These are phyloP conservation scores for Seira sanloemensis DNA, from an alignment of 2,888 invertebrate genomes.

Conservation along the genomic window DNA sequence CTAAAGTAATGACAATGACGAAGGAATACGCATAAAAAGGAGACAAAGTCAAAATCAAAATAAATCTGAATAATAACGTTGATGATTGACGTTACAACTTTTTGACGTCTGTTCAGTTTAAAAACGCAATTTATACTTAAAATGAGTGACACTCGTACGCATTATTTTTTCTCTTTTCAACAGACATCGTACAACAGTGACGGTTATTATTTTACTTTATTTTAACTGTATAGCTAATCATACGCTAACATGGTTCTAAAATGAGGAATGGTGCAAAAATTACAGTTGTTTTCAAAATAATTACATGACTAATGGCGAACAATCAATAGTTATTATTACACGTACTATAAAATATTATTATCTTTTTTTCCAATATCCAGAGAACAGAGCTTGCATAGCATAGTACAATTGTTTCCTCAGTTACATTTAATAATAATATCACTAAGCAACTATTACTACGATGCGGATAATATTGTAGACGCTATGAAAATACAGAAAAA, in stretches of 20 bases:
- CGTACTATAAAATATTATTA: conserved; percentile 4
- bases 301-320: conserved; percentile 10
- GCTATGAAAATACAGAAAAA: neutral
- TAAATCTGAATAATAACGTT: no score
- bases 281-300: conserved; percentile 30
- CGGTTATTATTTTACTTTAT: no score
- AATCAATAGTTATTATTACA: neutral
- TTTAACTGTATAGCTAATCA: no score
- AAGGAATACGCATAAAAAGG: no score
- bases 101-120: no score
- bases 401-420: neutral
- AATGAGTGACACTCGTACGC: no score
- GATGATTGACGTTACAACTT: no score
- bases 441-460: neutral
- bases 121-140: no score
- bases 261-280: conserved; percentile 61
- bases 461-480: neutral
- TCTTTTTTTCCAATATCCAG: neutral
- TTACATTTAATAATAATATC: neutral
- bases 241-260: conserved; percentile 16
- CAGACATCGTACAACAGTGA: no score
- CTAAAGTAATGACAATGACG: no score
- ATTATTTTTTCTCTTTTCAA: no score
- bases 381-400: neutral
- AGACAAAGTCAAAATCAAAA: no score